phyloP scores from a whole-genome alignment of 1,140 invertebrate species.

The Camponotus pennsylvanicus region DNA sequence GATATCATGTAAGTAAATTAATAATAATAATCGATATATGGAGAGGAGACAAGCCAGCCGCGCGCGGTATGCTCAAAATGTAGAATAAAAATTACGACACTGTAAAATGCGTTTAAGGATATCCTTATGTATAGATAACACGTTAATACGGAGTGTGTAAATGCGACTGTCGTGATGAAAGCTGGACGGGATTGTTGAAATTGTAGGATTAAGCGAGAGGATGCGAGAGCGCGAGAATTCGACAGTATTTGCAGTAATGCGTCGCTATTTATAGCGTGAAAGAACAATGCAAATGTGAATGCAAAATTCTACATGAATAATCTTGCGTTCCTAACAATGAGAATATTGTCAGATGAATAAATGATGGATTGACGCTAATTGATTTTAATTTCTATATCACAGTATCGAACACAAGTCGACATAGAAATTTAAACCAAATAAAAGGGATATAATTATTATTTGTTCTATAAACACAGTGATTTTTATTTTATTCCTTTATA shows the following conservation, averaged over 20 bases:
- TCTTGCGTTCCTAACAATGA: constrained; percentile 58
- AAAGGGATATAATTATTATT: constrained; percentile 5
- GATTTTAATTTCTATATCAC: constrained; percentile 55
- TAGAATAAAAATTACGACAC: constrained; percentile 76
- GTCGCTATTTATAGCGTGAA: constrained; percentile 41
- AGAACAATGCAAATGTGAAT: constrained; percentile 42
- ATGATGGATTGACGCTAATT: constrained; percentile 61
- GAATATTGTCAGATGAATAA: constrained; percentile 60
- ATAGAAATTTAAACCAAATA: constrained; percentile 20
- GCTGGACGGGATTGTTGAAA: constrained; percentile 46
- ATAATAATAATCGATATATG: constrained; percentile 49
- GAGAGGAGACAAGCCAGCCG: constrained; percentile 76
- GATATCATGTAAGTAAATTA: constrained; percentile 47
- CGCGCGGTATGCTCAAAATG: constrained; percentile 82
- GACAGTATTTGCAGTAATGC: constrained; percentile 27
- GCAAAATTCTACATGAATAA: constrained; percentile 53
- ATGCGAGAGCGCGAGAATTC: constrained; percentile 11
- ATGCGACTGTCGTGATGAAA: constrained; percentile 56
- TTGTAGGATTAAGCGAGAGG: constrained; percentile 56
- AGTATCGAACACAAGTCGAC: constrained; percentile 8
- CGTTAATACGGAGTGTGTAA: constrained; percentile 65
- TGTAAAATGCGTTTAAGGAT: constrained; percentile 71
- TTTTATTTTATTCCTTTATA: constrained; percentile 27
- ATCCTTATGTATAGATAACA: constrained; percentile 71
- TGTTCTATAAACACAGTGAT: background rate